Conservation (phyloP, 2,113 vertebrate genomes). For the Mustelus asterias region DNA sequence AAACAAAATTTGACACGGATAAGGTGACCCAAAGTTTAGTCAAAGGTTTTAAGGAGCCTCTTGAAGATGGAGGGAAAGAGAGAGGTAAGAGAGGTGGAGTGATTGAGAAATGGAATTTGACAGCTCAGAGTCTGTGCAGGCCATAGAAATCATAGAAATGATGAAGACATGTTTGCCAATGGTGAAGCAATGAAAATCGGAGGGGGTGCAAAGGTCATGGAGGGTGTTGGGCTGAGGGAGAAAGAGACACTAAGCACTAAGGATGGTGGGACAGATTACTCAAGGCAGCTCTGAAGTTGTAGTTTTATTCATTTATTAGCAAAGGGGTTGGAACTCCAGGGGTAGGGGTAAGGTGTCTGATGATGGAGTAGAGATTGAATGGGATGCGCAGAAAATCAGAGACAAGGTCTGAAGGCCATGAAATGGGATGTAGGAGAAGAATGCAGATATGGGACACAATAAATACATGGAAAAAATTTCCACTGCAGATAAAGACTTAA, state of each 20-base stretch:
- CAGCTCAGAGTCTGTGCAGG: not conserved
- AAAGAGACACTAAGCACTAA: not conserved
- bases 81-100: not conserved
- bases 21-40: not conserved
- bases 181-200: not conserved
- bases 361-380: not conserved
- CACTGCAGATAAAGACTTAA: not conserved
- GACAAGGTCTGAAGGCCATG: not conserved
- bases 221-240: not conserved
- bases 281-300: not conserved
- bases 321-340: not conserved
- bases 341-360: not conserved
- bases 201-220: not conserved
- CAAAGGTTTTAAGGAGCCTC: not conserved
- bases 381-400: not conserved
- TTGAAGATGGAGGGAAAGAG: not conserved
- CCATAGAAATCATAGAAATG: too few relatives aligned
- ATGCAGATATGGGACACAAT: not conserved
- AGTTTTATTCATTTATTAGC: not conserved
- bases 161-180: not conserved
- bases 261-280: not conserved
- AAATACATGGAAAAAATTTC: not conserved
- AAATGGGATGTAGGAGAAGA: not conserved
- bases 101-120: not conserved
- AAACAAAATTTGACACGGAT: not conserved